Conservation (phyloP, 64 coral and sea anemone species). For the Pocillopora damicornis region DNA sequence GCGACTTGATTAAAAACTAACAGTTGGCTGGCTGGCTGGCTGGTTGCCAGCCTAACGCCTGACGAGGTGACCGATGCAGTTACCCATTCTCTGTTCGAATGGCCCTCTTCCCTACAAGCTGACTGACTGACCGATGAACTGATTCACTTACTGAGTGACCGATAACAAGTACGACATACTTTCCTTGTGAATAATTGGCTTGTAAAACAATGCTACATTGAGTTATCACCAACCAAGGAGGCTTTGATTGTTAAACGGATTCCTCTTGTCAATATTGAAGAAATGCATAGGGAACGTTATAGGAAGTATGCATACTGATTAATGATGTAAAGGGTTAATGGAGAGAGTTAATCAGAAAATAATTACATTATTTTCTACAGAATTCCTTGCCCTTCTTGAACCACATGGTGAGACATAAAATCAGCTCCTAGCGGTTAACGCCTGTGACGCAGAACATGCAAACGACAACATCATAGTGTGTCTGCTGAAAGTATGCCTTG, state of each 20-base stretch:
- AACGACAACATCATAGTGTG: neutral
- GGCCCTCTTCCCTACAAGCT: neutral
- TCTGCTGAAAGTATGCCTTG: too few species aligned
- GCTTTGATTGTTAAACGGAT: too few species aligned
- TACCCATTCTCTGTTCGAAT: too few species aligned
- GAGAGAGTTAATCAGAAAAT: neutral
- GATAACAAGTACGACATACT: neutral
- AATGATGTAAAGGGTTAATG: neutral
- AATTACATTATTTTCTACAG: neutral
- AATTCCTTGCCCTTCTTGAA: slow-evolving; percentile 3
- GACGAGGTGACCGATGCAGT: neutral
- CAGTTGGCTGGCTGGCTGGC: neutral
- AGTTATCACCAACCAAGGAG: neutral
- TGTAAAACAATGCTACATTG: neutral
- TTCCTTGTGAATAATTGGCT: neutral
- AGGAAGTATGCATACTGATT: too few species aligned
- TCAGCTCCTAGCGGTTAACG: neutral
- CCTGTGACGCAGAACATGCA: too few species aligned
- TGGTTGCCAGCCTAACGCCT: neutral
- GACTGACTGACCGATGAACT: neutral
- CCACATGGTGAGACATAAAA: neutral
- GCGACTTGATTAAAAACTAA: neutral
- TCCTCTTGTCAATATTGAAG: too few species aligned
- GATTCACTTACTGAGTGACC: neutral
- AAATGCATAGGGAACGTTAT: too few species aligned